Base-by-base conservation (phyloP, 2,797 vertebrate genomes). In the Galago senegalensis region DNA sequence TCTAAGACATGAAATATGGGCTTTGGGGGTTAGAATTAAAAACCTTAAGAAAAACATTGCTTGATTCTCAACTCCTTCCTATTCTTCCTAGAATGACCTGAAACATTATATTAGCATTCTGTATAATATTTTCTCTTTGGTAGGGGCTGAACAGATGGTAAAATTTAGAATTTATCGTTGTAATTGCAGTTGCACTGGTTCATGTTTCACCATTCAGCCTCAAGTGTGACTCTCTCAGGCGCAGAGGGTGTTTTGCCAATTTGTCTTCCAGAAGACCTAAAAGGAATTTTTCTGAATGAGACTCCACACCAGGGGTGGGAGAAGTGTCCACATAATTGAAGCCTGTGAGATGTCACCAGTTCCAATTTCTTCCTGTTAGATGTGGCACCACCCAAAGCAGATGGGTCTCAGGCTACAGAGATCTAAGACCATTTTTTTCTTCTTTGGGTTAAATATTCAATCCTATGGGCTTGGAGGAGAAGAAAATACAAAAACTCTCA, bases 261-360 rank as follows among this genome's bases (percentile, higher is more conserved):
- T 69, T 31, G 27, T n/a, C 27, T 56, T 89, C 65, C 6, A 18
- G 53, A 58, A 85, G 6, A 58, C 21, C 18, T 46, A 7, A 12
- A 18, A 18, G 46, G 49, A 23, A 49, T 49, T 49, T 27, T 31
- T 90, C 58, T 7, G n/a, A 37, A 25, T 9, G 25, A 72, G 0
- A 1, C 8, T 16, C 5, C 65, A 11, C 7, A 23, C 63, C 14
- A 21, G n/a, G 34, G 56, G 0, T 20, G 23, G 21, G 37, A 0
- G 4, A 81, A 81, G 46, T 31, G 13, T 10, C 37, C 70, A 73
- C 23, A 8, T 27, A 43, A 73, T 27, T 4, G 70, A 73, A 43
- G 43, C 23, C 13, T 67, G 6, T 21, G 18, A 80, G 43, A 40
- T 18, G 3, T 34, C 14, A 56, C 37, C 1, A 4, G 70, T 9